These are phyloP conservation scores for Chlorops oryzae DNA, from an alignment of 1,140 invertebrate genomes.

Conservation along the genomic window DNA sequence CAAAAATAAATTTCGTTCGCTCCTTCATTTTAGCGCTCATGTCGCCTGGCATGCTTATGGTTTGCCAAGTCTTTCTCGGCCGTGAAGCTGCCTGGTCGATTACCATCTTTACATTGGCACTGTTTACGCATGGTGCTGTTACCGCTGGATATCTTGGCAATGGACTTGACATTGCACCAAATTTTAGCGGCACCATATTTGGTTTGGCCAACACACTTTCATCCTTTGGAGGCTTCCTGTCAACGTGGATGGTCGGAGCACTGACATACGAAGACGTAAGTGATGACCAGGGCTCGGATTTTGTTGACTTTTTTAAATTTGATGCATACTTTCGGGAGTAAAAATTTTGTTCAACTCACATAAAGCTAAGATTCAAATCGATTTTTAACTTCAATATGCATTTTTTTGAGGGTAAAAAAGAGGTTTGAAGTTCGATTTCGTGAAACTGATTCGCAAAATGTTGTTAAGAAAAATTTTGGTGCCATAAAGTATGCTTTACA, in stretches of 20 bases:
- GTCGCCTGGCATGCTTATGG: slow-evolving; percentile 61
- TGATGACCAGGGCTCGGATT: too few species aligned
- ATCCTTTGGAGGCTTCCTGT: slow-evolving; percentile 80
- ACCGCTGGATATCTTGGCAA: slow-evolving; percentile 84
- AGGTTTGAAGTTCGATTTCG: too few species aligned
- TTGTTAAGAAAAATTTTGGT: too few species aligned
- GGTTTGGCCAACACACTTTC: slow-evolving; percentile 86
- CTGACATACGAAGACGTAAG: slow-evolving; percentile 69
- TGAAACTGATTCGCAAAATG: too few species aligned
- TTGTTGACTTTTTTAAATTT: too few species aligned
- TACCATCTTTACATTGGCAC: slow-evolving; percentile 64
- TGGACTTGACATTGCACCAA: slow-evolving; percentile 82
- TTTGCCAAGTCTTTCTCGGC: slow-evolving; percentile 63
- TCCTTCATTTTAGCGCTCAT: slow-evolving; percentile 52
- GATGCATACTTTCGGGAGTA: too few species aligned
- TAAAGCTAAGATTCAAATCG: too few species aligned
- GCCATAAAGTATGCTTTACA: too few species aligned
- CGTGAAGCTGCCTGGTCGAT: slow-evolving; percentile 63
- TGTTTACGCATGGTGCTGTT: slow-evolving; percentile 78
- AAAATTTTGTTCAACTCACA: too few species aligned
- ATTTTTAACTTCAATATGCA: too few species aligned
- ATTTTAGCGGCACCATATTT: slow-evolving; percentile 85
- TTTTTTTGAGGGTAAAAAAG: too few species aligned
- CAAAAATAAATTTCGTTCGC: slow-evolving; percentile 3
- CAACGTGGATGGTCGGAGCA: slow-evolving; percentile 75